Conservation (phyloP, 2,797 vertebrate species). For the Hemitrygon akajei region DNA sequence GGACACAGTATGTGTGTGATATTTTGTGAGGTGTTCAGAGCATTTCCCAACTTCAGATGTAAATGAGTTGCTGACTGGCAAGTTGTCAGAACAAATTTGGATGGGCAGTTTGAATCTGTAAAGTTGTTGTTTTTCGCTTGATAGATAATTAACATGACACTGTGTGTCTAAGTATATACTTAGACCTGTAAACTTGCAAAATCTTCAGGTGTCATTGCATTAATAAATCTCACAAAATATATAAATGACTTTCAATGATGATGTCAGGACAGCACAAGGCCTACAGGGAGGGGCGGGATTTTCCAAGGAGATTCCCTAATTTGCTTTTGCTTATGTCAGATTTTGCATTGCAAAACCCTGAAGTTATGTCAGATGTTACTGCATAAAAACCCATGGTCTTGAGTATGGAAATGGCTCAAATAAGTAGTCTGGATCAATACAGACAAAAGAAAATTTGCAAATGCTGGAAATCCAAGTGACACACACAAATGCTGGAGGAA, state of each 20-base stretch:
- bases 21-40: not conserved
- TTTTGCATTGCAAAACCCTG: not conserved
- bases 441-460: no score
- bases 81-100: not conserved
- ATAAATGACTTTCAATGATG: not conserved
- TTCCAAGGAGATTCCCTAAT: not conserved
- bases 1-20: not conserved
- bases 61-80: not conserved
- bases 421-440: no score
- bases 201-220: not conserved
- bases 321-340: not conserved
- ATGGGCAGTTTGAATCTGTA: not conserved
- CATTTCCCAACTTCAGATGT: not conserved
- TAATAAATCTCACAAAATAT: not conserved
- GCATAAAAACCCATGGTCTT: no score
- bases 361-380: no score
- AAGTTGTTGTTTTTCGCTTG: not conserved
- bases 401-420: no score
- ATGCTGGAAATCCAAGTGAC: no score
- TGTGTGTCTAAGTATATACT: not conserved
- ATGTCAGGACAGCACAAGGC: not conserved
- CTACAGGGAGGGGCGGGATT: not conserved
- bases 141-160: not conserved
- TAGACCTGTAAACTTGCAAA: not conserved
- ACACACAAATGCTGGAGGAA: no score